Evolutionary conservation across 2,797 vertebrate species (phyloP).

Genomic region (Poeciliopsis gracilis): DNA sequence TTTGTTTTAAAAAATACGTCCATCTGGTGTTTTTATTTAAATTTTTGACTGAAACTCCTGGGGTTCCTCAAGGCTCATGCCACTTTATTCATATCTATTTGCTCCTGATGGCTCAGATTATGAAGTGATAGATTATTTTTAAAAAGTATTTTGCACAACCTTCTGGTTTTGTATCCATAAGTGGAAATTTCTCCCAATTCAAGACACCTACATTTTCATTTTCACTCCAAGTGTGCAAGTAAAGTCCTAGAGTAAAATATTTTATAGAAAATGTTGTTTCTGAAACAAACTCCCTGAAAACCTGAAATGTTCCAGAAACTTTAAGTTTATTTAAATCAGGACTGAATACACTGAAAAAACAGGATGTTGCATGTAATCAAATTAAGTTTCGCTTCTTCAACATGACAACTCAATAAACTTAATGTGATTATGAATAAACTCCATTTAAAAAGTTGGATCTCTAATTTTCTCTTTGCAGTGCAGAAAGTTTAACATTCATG

Average conservation of each 20-base stretch:
- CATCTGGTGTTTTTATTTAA: neutral
- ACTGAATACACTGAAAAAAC: no score
- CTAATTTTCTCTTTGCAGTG: no score
- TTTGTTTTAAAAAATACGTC: neutral
- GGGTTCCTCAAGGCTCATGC: neutral
- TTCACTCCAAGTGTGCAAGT: neutral
- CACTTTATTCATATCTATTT: neutral
- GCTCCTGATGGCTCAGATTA: neutral
- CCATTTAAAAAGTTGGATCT: no score
- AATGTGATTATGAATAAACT: no score
- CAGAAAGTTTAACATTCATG: neutral
- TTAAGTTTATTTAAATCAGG: no score
- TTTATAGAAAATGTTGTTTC: neutral
- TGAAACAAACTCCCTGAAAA: neutral
- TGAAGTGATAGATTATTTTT: neutral
- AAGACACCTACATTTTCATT: neutral
- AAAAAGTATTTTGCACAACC: neutral
- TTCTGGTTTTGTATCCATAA: no score
- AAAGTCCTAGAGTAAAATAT: neutral
- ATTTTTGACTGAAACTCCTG: neutral
- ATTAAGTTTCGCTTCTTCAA: neutral
- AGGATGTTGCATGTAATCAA: no score
- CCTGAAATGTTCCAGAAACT: neutral
- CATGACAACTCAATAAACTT: neutral
- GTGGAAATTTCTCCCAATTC: neutral